phyloP scores from a whole-genome alignment of 2,888 invertebrate species.

The Globia sparganii region DNA sequence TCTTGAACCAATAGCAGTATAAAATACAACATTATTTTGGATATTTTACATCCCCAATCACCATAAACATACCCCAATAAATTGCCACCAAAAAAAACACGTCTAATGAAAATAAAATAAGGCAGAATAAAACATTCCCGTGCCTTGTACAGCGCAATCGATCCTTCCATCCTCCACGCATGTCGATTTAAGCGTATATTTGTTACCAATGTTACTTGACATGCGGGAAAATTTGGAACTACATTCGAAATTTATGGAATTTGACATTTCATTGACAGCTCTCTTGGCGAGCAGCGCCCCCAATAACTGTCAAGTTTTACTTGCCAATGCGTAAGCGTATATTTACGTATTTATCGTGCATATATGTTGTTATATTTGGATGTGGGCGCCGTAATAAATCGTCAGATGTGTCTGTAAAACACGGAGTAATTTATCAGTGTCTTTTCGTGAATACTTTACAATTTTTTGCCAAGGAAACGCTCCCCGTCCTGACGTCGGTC shows the following conservation, averaged over 20 bases:
- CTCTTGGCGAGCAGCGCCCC: conserved; percentile 23
- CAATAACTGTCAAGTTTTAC: conserved; percentile 3
- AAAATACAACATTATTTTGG: neutral
- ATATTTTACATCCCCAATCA: conserved; percentile 17
- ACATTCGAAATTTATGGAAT: conserved; percentile 12
- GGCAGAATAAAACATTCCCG: conserved; percentile 53
- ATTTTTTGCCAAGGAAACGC: conserved; percentile 70
- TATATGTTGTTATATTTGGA: conserved; percentile 59
- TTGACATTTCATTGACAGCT: conserved; percentile 46
- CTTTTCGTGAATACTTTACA: conserved; percentile 73
- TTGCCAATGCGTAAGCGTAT: conserved; percentile 47
- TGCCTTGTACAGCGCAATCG: conserved; percentile 55
- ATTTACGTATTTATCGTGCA: conserved; percentile 71
- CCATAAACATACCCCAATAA: conserved; percentile 45
- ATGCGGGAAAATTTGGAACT: conserved; percentile 21
- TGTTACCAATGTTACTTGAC: conserved; percentile 23
- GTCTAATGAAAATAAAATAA: conserved; percentile 56
- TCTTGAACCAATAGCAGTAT: neutral
- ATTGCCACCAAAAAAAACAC: conserved; percentile 40
- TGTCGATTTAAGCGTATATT: conserved; percentile 61
- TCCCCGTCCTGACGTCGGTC: conserved; percentile 46
- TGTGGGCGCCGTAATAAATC: conserved; percentile 74
- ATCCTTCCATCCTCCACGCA: conserved; percentile 53
- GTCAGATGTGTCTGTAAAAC: conserved; percentile 74
- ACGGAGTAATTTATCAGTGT: conserved; percentile 77